Evolutionary conservation across 2,113 vertebrate species (phyloP).

Genomic region (Cottus gobio): DNA sequence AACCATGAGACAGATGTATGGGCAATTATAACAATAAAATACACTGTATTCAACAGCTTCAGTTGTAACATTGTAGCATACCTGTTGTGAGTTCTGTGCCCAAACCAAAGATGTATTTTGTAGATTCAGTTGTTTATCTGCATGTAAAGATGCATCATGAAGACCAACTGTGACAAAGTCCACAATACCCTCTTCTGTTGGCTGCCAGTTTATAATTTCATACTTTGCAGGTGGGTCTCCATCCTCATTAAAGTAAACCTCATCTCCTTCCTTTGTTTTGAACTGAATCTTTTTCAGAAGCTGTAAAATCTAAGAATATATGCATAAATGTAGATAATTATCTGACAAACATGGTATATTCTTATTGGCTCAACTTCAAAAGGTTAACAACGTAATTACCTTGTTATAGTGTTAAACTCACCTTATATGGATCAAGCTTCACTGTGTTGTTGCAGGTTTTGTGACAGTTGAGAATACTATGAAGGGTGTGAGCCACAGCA

Average conservation of each 20-base stretch:
- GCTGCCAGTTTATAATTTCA: conserved; percentile 83
- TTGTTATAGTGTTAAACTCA: conserved; percentile 32
- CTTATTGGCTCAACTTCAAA: neutral
- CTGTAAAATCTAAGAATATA: conserved; percentile 69
- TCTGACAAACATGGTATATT: neutral
- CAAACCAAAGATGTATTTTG: conserved; percentile 69
- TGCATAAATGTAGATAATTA: neutral
- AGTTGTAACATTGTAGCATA: neutral
- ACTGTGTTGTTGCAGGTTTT: conserved; percentile 63
- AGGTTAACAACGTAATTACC: neutral
- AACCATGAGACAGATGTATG: neutral
- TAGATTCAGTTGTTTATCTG: conserved; percentile 62
- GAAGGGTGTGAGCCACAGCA: conserved; percentile 77
- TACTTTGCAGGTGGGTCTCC: conserved; percentile 80
- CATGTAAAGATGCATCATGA: conserved; percentile 73
- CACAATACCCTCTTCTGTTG: conserved; percentile 41
- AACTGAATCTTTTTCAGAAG: conserved; percentile 66
- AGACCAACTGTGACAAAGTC: conserved; percentile 79
- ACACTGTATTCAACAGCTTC: neutral
- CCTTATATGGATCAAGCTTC: conserved; percentile 62
- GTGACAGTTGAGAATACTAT: conserved; percentile 67
- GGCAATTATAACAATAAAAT: neutral
- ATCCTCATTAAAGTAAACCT: conserved; percentile 77
- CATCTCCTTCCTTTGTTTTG: conserved; percentile 78
- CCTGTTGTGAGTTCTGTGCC: conserved; percentile 67